Conservation (phyloP, 2,797 vertebrate species). For the Hoplostethus atlanticus region DNA sequence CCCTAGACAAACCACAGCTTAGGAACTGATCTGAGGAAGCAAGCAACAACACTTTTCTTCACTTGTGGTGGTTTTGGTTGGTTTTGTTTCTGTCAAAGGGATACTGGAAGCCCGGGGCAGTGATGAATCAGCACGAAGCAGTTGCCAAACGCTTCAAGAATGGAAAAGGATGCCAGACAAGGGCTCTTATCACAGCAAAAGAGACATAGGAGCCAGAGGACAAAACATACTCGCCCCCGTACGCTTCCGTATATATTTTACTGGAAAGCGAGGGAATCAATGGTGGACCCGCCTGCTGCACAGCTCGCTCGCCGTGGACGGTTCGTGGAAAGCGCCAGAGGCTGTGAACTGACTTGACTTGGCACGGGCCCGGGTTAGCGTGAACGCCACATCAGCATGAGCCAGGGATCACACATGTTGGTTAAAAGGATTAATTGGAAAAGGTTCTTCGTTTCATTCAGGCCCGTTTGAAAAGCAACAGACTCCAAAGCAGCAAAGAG, state of each 20-base stretch:
- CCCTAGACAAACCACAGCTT: too few relatives aligned
- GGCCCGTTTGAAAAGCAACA: slow-evolving; percentile 75
- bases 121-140: background rate
- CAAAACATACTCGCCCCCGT: background rate
- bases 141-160: background rate
- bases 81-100: too few relatives aligned
- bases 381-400: slow-evolving; percentile 50
- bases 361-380: slow-evolving; percentile 46
- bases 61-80: background rate
- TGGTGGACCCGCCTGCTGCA: background rate
- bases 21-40: too few relatives aligned
- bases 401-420: slow-evolving; percentile 79
- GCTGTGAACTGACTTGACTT: slow-evolving; percentile 63
- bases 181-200: too few relatives aligned
- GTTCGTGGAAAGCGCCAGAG: slow-evolving; percentile 49
- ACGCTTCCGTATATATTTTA: too few relatives aligned
- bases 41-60: background rate
- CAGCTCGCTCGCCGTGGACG: background rate
- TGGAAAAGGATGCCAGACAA: too few relatives aligned
- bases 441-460: slow-evolving; percentile 75
- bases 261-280: slow-evolving; percentile 22
- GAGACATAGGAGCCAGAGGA: background rate
- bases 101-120: background rate
- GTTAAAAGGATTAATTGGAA: slow-evolving; percentile 83
- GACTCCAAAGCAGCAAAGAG: slow-evolving; percentile 73